Evolutionary conservation across 2,888 invertebrate genomes (phyloP).

Genomic region (Drosophila kanekoi): DNA sequence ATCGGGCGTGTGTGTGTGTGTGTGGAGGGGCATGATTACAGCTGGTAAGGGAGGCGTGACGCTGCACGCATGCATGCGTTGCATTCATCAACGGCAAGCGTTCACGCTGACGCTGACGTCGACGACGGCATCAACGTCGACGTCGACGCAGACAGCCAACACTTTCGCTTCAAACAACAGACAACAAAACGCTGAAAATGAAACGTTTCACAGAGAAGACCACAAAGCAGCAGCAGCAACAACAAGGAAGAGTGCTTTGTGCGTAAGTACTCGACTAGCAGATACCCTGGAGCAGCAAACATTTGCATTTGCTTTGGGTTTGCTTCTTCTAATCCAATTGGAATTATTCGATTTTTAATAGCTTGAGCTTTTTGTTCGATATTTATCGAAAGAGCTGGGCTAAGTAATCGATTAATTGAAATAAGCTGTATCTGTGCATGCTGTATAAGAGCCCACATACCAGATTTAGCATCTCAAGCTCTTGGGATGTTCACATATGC

Average conservation of each 20-base stretch:
- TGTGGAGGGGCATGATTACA: constrained; percentile 10
- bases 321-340: too few relatives aligned
- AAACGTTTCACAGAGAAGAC: constrained; percentile 63
- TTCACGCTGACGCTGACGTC: not conserved
- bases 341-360: too few relatives aligned
- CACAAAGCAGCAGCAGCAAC: constrained; percentile 51
- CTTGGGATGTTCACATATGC: too few relatives aligned
- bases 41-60: constrained; percentile 40
- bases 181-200: constrained; percentile 68
- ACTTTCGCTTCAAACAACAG: constrained; percentile 50
- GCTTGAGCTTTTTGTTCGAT: too few relatives aligned
- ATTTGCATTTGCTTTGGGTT: too few relatives aligned
- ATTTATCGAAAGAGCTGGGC: too few relatives aligned
- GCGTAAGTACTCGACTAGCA: not conserved
- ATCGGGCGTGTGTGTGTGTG: too few relatives aligned
- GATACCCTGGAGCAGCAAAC: constrained; percentile 6
- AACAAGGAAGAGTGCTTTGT: constrained; percentile 2
- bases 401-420: too few relatives aligned
- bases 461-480: too few relatives aligned
- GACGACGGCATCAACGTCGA: constrained; percentile 14
- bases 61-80: constrained; percentile 78
- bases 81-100: constrained; percentile 69
- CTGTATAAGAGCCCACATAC: too few relatives aligned
- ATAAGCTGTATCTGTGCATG: too few relatives aligned
- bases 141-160: constrained; percentile 42